These are phyloP conservation scores for Macquaria australasica DNA, from an alignment of 2,113 vertebrate genomes.

Conservation along the genomic window DNA sequence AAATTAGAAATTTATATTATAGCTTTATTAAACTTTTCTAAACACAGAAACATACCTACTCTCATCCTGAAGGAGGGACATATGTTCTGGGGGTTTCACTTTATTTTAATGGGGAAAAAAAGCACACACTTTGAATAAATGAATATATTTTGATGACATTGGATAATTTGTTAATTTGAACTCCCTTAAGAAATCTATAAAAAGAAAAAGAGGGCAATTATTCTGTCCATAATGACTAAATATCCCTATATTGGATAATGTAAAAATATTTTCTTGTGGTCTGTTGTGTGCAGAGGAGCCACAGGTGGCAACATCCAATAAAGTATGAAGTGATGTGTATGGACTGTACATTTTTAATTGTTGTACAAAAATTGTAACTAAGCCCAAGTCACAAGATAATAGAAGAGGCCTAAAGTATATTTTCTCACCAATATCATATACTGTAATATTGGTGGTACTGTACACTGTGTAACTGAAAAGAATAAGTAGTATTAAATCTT, in stretches of 20 bases:
- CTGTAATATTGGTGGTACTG: neutral
- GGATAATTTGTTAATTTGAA: neutral
- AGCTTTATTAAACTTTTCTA: neutral
- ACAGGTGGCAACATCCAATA: slow-evolving; percentile 2
- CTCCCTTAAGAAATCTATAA: neutral
- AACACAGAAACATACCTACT: neutral
- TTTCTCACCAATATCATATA: neutral
- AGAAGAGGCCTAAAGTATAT: neutral
- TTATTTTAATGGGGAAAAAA: neutral
- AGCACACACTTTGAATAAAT: neutral
- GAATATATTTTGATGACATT: neutral
- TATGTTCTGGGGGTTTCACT: neutral
- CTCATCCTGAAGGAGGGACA: neutral
- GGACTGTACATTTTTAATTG: neutral
- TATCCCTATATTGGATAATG: neutral
- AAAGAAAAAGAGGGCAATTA: neutral
- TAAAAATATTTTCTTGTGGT: neutral
- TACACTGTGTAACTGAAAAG: neutral
- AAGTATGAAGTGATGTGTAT: neutral
- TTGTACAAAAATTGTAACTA: neutral
- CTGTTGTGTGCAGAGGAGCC: neutral
- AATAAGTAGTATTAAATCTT: too few species aligned
- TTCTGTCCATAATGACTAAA: neutral
- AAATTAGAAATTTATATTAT: neutral
- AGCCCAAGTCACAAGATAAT: neutral